These are phyloP conservation scores for Agrochola lota DNA, from an alignment of 2,888 invertebrate genomes.

Conservation along the genomic window DNA sequence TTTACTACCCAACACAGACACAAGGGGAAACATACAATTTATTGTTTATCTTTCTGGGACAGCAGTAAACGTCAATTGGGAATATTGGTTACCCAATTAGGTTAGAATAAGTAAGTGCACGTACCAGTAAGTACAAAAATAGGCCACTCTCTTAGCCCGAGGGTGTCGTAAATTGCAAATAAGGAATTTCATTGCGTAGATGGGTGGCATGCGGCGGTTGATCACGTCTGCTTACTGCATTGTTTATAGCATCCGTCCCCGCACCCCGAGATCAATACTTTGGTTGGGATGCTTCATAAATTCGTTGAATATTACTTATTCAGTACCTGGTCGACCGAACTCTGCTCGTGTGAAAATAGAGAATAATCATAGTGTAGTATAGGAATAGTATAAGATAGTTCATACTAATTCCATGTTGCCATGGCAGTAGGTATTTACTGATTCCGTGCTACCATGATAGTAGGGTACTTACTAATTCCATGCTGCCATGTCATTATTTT, in stretches of 20 bases:
- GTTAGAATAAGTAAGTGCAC: slow-evolving; percentile 41
- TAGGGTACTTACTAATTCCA: too few species aligned
- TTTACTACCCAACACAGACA: slow-evolving; percentile 30
- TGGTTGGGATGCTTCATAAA: not conserved
- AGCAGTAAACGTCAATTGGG: slow-evolving; percentile 63
- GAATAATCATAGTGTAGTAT: too few species aligned
- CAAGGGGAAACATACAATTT: slow-evolving; percentile 45
- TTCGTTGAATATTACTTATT: not conserved
- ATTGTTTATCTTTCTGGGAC: slow-evolving; percentile 40
- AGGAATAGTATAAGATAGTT: too few species aligned
- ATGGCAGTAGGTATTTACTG: too few species aligned
- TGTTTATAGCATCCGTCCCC: slow-evolving; percentile 18
- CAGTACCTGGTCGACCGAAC: too few species aligned
- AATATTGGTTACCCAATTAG: slow-evolving; percentile 55
- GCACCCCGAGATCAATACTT: slow-evolving; percentile 17
- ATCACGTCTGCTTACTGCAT: slow-evolving; percentile 37
- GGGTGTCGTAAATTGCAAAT: slow-evolving; percentile 44
- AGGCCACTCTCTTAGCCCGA: slow-evolving; percentile 33
- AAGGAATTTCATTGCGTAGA: slow-evolving; percentile 39
- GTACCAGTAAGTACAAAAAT: slow-evolving; percentile 39
- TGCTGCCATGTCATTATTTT: too few species aligned
- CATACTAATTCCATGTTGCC: too few species aligned
- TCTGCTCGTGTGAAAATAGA: too few species aligned
- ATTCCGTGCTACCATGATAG: too few species aligned
- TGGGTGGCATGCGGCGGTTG: not conserved